phyloP scores from a whole-genome alignment of 2,888 invertebrate genomes.

The Drosophila greeni region DNA sequence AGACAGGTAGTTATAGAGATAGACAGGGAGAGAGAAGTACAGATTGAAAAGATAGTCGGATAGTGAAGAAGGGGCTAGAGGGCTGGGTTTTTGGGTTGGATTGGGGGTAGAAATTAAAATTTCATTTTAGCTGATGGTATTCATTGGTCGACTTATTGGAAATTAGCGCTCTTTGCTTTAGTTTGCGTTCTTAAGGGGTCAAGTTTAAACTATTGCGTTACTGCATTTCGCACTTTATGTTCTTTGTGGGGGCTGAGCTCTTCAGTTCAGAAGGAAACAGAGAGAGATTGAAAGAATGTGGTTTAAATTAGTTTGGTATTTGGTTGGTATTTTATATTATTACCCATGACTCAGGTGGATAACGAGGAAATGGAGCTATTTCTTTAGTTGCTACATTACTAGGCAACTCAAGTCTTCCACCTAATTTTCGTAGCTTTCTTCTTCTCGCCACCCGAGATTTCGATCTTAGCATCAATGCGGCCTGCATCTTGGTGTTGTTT shows the following conservation, averaged over 20 bases:
- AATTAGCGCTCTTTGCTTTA: constrained; percentile 59
- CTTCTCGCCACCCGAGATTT: constrained; percentile 91
- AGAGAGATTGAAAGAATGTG: constrained; percentile 55
- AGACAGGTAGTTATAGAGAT: constrained; percentile 30
- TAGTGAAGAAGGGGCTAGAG: constrained; percentile 18
- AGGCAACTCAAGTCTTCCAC: constrained; percentile 89
- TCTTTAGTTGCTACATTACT: constrained; percentile 92
- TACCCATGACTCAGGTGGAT: constrained; percentile 89
- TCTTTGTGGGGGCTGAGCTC: constrained; percentile 31
- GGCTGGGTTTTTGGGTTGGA: constrained; percentile 27
- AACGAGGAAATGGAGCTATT: constrained; percentile 92
- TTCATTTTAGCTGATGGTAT: constrained; percentile 63
- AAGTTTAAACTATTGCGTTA: constrained; percentile 45
- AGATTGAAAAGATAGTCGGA: constrained; percentile 36
- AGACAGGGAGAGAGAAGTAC: constrained; percentile 26
- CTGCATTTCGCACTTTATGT: constrained; percentile 26
- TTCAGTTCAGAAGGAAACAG: constrained; percentile 40
- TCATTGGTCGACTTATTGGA: constrained; percentile 61
- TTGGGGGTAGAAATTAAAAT: constrained; percentile 46
- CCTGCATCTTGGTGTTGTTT: constrained; percentile 84
- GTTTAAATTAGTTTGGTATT: constrained; percentile 73
- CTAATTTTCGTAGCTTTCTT: constrained; percentile 87
- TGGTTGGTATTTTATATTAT: constrained; percentile 72
- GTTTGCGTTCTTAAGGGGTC: constrained; percentile 30
- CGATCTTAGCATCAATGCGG: constrained; percentile 94